phyloP scores from a whole-genome alignment of 2,113 vertebrate species.

The Saguinus midas region DNA sequence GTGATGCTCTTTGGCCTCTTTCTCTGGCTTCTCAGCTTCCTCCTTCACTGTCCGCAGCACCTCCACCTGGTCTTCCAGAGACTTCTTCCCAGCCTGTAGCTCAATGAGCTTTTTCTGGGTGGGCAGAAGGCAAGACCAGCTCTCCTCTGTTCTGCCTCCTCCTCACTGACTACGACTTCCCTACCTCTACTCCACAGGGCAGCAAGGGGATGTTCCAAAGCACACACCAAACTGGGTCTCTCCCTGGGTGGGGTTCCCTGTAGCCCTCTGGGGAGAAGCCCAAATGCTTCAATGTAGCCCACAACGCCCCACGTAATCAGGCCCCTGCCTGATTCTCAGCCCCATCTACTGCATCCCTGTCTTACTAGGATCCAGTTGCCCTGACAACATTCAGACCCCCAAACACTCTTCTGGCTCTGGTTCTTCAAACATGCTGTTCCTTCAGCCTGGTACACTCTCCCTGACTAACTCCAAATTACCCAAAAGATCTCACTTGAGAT shows the following conservation, averaged over 20 bases:
- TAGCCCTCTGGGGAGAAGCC: background rate
- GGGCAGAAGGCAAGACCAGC: background rate
- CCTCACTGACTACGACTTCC: background rate
- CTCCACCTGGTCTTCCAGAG: conserved; percentile 87
- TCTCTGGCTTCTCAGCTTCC: conserved; percentile 89
- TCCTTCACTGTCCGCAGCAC: conserved; percentile 87
- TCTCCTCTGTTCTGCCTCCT: background rate
- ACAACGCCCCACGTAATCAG: rapidly evolving
- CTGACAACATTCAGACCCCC: background rate
- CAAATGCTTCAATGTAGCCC: rapidly evolving
- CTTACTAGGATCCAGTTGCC: background rate
- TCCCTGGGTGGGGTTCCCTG: background rate
- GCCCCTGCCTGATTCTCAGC: background rate
- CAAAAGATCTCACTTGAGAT: background rate
- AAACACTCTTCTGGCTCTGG: background rate
- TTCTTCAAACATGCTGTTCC: background rate
- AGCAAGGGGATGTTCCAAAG: background rate
- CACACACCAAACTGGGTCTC: background rate
- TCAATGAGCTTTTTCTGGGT: conserved; percentile 86
- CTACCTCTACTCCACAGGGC: background rate
- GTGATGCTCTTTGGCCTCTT: conserved; percentile 91
- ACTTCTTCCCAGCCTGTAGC: conserved; percentile 84
- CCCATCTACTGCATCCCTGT: rapidly evolving
- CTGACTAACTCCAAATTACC: background rate
- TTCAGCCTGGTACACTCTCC: background rate